Evolutionary conservation across 1,140 invertebrate species (phyloP), one percentile per base, ranked within the genome.

Genomic region (Danaus melanippus): DNA sequence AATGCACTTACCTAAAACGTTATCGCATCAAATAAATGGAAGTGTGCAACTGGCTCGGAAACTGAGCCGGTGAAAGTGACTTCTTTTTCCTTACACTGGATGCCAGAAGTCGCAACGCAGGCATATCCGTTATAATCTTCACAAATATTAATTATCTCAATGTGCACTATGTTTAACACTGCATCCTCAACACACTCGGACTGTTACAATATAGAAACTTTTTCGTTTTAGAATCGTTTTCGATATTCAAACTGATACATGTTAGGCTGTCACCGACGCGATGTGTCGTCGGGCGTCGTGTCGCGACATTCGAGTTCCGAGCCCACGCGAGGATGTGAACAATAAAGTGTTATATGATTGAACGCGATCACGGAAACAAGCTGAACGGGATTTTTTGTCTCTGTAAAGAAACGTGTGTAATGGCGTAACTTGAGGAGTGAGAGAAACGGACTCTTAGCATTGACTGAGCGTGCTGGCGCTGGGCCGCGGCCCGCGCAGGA

Each of bases 51-150:
- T 73, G 69, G 69, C 66, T 74, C 71, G 70, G 73, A 51, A 49
- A 50, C 50, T 53, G 66, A 69, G 62, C 61, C 70, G 67, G 69
- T 59, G 67, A 74, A 72, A 79, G 64, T 62, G 61, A 64, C 69
- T 83, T 79, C 76, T 85, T 85, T 85, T 86, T 86, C 75, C 80
- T 84, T 60, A 84, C 80, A 77, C 79, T 83, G 53, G 76, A 71
- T 64, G 72, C 75, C 72, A 81, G 67, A 54, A 76, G 69, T 71
- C 66, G 76, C 62, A 73, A 75, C 69, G 64, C 71, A 84, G 80
- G 80, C 83, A 86, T 86, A 71, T 86, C 83, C 81, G 79, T 79
- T 72, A 64, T 62, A 71, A 74, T 64, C 12, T 59, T 64, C 72
- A 71, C 66, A 62, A 61, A 54, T 47, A 63, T 32, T 46, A 52